Base-by-base conservation (phyloP, 1,140 invertebrate genomes). In the Mycetomoellerius zeteki region DNA sequence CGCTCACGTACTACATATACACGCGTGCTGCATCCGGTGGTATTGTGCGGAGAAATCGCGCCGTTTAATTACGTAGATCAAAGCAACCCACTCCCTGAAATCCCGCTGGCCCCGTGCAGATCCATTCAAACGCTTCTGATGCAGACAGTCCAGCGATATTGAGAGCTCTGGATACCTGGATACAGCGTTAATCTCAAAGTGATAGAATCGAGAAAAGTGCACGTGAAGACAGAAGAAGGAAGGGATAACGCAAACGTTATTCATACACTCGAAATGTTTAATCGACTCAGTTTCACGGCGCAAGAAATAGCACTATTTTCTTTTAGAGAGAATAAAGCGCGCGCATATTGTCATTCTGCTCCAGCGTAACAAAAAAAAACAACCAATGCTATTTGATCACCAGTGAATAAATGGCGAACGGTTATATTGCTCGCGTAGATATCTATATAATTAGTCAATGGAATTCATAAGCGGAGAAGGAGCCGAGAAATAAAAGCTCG, bases 61-160 rank as follows among this genome's bases (percentile, higher is more conserved):
- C 71, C 81, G 86, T 85, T 85, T 85, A 87, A 87, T 87, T 87
- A 87, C 86, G 67, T 30, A 85, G 81, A 87, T 87, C 81, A 87
- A 87, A 87, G 86, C 71, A 82, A 37, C 58, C 43, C 60, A 50
- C 47, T 7, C 6, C 54, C 54, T 8, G n/a, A 21, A 19, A 24
- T 14, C 58, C 33, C 24, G 14, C 50, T 24, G 21, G 8, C 19
- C 24, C 10, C 14, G 33, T 86, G 24, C 24, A 56, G 37, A n/a
- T 67, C 76, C 54, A 58, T 86, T 69, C 76, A 64, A 86, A 65
- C 50, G 84, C 24, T 69, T 50, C 14, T 52, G 73, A 60, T 10
- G 52, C 76, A 69, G 85, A 85, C 58, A 24, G 33, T 37, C 30
- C 65, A 33, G 37, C 24, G 27, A 69, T 47, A 60, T 80, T 37